Base-by-base conservation (phyloP, 2,888 invertebrate species). In the Pasiphila rectangulata region DNA sequence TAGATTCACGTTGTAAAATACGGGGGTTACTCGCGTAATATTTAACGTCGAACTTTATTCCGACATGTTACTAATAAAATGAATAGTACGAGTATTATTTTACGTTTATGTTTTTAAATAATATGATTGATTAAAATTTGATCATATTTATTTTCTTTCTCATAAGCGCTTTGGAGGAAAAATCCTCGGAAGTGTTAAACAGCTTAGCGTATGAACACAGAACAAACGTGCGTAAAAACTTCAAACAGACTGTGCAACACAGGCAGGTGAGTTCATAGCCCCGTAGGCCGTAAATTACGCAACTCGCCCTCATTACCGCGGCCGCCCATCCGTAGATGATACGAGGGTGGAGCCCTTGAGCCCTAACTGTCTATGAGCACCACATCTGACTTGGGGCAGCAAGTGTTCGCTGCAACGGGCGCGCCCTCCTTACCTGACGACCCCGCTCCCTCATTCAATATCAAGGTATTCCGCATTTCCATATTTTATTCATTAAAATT, bases 221-320 rank as follows among this genome's bases (percentile, higher is more conserved):
- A 68, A 62, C 73, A 79, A 78, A 77, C 69, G 76, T 61, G 81
- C 82, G 83, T 81, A 74, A 83, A 73, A 77, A 83, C 79, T 85
- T 87, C 87, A 86, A 87, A 86, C 82, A 82, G 76, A 6, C 75
- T 79, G 78, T 32, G 27, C 27, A 32, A 19, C 76, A 75, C 72
- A 72, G 62, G 61, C 67, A 61, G 76, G 69, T 75, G 68, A 61
- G 76, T 70, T 76, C 73, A 67, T 68, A 75, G 65, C 67, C 68
- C 75, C 71, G 64, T 43, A 43, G 29, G 29, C 70, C 72, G 79
- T 82, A 77, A 81, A 80, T 82, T 83, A 78, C 81, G 73, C 72
- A 80, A 70, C 71, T 81, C 78, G 67, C 84, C 84, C 86, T 86
- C 86, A 82, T 86, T 86, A 85, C 79, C 57, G 76, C 62, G 72